Conservation (phyloP, 37 sponge, comb jelly and placozoan genomes). For the Ephydatia muelleri region DNA sequence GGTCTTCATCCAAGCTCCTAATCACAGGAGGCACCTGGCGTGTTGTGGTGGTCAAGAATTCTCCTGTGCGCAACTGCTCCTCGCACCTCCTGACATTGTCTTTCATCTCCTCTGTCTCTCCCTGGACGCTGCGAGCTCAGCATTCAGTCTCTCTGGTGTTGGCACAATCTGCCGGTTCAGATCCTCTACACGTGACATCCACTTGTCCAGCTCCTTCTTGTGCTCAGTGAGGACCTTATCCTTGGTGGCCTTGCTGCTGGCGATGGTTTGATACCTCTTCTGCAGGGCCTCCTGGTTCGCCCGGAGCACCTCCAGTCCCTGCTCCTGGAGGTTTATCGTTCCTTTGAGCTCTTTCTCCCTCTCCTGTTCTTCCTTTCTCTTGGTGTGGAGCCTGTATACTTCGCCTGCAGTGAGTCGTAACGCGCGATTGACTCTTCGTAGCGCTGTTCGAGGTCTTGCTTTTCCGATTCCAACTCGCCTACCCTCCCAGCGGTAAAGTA, state of each 20-base stretch:
- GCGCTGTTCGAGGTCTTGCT: neutral
- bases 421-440: neutral
- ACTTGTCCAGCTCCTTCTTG: neutral
- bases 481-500: neutral
- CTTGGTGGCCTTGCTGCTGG: neutral
- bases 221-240: neutral
- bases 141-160: neutral
- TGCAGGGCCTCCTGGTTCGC: neutral
- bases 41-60: neutral
- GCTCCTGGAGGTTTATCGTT: neutral
- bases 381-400: neutral
- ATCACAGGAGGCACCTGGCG: neutral
- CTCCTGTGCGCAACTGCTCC: neutral
- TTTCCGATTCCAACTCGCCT: neutral
- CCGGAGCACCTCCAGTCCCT: neutral
- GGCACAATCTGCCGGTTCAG: neutral
- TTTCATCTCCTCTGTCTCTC: neutral
- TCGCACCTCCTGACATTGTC: neutral
- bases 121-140: neutral
- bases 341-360: neutral
- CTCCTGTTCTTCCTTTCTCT: conserved; percentile 2
- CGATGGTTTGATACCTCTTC: neutral
- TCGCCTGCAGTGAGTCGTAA: neutral
- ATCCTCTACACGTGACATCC: neutral
- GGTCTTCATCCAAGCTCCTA: neutral